Evolutionary conservation across 2,797 vertebrate genomes (phyloP).

Genomic region (Bucorvus abyssinicus): DNA sequence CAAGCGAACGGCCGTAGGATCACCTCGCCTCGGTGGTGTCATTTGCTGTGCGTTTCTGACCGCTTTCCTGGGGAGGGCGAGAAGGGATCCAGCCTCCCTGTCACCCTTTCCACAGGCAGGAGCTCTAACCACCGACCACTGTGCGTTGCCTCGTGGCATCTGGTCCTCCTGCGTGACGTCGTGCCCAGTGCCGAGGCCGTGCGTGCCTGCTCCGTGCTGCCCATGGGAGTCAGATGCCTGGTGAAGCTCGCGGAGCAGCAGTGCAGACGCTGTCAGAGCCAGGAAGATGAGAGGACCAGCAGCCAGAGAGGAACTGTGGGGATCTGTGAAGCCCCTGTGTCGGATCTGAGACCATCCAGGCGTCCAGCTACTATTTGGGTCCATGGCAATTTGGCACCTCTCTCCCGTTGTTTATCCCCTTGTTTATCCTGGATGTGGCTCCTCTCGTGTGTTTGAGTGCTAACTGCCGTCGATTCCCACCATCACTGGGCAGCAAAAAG

Average conservation of each 20-base stretch:
- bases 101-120: too few relatives aligned
- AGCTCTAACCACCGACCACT: too few relatives aligned
- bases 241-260: not conserved
- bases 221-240: not conserved
- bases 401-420: too few relatives aligned
- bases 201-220: too few relatives aligned
- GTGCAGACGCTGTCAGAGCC: not conserved
- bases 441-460: rapidly evolving
- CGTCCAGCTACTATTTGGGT: rapidly evolving
- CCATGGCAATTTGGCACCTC: rapidly evolving
- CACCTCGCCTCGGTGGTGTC: too few relatives aligned
- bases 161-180: too few relatives aligned
- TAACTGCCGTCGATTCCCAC: not conserved
- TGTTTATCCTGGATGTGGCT: not conserved
- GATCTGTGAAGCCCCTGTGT: rapidly evolving
- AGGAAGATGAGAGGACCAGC: not conserved
- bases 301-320: not conserved
- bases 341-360: rapidly evolving
- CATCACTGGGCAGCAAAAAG: rapidly evolving
- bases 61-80: too few relatives aligned
- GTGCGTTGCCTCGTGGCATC: too few relatives aligned
- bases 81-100: too few relatives aligned
- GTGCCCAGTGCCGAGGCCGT: too few relatives aligned
- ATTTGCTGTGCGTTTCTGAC: too few relatives aligned
- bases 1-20: too few relatives aligned